Conservation (phyloP, 1,140 invertebrate species). For the Musca vetustissima region DNA sequence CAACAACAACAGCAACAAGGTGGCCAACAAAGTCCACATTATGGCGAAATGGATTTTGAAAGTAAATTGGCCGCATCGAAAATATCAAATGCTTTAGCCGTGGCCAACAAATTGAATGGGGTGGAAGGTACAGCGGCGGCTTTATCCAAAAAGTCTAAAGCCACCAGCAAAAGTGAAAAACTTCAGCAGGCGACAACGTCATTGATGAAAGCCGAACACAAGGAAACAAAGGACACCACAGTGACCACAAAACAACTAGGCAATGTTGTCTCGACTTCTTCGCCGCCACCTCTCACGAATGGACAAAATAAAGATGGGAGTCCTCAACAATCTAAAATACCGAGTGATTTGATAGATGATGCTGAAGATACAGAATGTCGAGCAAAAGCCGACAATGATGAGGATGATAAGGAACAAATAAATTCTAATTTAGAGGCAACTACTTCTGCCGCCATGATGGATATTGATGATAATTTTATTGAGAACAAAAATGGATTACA, state of each 20-base stretch:
- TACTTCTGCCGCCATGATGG: not conserved
- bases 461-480: slow-evolving; percentile 17
- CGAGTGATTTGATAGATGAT: not conserved
- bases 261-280: not conserved
- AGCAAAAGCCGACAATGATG: no score
- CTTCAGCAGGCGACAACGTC: slow-evolving; percentile 25
- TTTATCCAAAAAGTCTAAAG: not conserved
- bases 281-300: not conserved
- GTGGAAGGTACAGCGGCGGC: not conserved
- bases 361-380: not conserved
- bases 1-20: no score
- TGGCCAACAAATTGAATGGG: slow-evolving; percentile 33
- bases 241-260: not conserved
- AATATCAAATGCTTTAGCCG: slow-evolving; percentile 46
- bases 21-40: slow-evolving; percentile 29
- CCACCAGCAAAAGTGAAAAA: not conserved
- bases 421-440: no score
- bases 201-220: not conserved
- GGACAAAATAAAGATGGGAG: not conserved
- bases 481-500: slow-evolving; percentile 9
- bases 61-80: slow-evolving; percentile 50
- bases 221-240: not conserved
- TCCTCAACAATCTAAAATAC: not conserved
- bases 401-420: not conserved
- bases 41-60: slow-evolving; percentile 49